Evolutionary conservation across 1,140 invertebrate genomes (phyloP).

Genomic region (Hyphantria cunea): DNA sequence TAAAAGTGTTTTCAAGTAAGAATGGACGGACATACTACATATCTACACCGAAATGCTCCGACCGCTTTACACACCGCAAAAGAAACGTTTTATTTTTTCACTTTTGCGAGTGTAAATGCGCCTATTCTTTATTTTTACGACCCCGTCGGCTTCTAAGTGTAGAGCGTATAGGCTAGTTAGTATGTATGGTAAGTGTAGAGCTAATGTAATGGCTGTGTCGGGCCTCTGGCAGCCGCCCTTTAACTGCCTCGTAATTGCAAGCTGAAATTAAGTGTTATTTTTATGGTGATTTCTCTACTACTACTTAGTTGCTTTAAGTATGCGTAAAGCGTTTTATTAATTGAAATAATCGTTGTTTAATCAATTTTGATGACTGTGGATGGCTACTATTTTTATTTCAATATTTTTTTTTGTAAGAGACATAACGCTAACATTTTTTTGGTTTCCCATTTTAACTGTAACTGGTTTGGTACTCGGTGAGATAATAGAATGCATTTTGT

Average conservation of each 20-base stretch:
- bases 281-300: slow-evolving; percentile 80
- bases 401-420: background rate
- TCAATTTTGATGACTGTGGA: slow-evolving; percentile 17
- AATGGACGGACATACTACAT: background rate
- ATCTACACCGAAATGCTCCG: slow-evolving; percentile 5
- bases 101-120: slow-evolving; percentile 36
- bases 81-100: slow-evolving; percentile 34
- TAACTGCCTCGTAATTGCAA: slow-evolving; percentile 76
- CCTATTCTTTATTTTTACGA: slow-evolving; percentile 54
- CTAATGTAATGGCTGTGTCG: slow-evolving; percentile 68
- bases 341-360: slow-evolving; percentile 53
- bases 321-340: slow-evolving; percentile 76
- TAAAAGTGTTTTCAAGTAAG: slow-evolving; percentile 21
- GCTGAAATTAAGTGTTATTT: slow-evolving; percentile 81
- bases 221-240: slow-evolving; percentile 68
- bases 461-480: no score
- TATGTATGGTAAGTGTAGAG: slow-evolving; percentile 55
- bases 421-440: background rate
- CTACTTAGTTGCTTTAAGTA: slow-evolving; percentile 79
- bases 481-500: background rate
- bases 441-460: background rate
- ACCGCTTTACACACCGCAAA: slow-evolving; percentile 17
- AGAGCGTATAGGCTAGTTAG: slow-evolving; percentile 45
- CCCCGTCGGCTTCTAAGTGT: slow-evolving; percentile 52
- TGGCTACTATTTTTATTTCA: slow-evolving; percentile 1